These are phyloP conservation scores for Parnassius apollo DNA, from an alignment of 2,888 invertebrate species.

Conservation along the genomic window DNA sequence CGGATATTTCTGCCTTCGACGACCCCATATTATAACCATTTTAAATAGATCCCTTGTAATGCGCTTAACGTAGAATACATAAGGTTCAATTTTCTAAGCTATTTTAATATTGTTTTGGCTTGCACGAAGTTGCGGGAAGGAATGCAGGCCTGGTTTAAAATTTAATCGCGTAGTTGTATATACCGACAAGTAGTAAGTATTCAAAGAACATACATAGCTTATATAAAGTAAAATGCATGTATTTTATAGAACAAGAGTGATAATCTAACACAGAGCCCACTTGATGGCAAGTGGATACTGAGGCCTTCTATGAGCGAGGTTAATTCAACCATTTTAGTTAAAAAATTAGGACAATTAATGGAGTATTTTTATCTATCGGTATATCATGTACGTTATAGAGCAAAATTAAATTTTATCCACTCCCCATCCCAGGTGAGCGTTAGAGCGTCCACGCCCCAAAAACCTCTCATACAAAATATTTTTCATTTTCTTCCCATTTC, in stretches of 20 bases:
- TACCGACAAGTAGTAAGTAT: conserved; percentile 15
- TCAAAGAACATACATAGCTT: conserved; percentile 9
- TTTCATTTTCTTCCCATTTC: too few relatives aligned
- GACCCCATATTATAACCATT: neutral
- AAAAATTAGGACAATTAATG: too few relatives aligned
- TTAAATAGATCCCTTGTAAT: conserved; percentile 1
- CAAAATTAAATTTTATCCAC: too few relatives aligned
- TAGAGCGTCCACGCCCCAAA: too few relatives aligned
- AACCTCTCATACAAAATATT: too few relatives aligned
- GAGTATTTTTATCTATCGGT: too few relatives aligned
- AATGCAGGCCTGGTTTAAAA: conserved; percentile 20
- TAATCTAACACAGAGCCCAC: too few relatives aligned
- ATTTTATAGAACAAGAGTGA: neutral
- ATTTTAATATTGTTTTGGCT: neutral
- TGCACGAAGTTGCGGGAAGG: neutral
- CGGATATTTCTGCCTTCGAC: conserved; percentile 4
- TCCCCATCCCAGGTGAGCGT: too few relatives aligned
- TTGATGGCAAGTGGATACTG: too few relatives aligned
- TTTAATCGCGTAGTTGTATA: conserved; percentile 16
- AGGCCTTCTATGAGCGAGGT: too few relatives aligned
- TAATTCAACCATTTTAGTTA: too few relatives aligned
- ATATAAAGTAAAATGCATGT: conserved; percentile 4
- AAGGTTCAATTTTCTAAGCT: neutral
- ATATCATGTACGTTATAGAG: too few relatives aligned
- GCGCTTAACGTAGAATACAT: neutral